Base-by-base conservation (phyloP, 2,888 invertebrate species). In the Dryobotodes eremita region DNA sequence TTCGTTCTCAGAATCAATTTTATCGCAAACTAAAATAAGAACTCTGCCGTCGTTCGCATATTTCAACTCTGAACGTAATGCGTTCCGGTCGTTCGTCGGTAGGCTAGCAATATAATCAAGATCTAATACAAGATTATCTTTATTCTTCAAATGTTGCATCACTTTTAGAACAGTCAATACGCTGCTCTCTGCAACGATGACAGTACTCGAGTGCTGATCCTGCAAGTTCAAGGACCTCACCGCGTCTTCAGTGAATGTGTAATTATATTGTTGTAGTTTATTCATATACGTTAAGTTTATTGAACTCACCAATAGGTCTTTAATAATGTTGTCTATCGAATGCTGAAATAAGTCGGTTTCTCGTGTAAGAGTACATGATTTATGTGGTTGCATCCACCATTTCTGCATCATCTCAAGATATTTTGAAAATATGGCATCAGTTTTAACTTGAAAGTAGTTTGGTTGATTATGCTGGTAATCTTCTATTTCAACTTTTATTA, bases 351-450 rank as follows among this genome's bases (percentile, higher is more conserved):
- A 57, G 4, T 65, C 20, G 5, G 8, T n/a, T 2, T 71, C 1
- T 69, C 73, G 75, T 15, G 87, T 87, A 0, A 85, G 71, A 71
- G 79, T 87, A 23, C 13, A 0, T 17, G 65, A 36, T 3, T 46
- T 1, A 48, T 53, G 4, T 15, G n/a, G 23, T 26, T 26, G 1
- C 79, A 80, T 79, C 86, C 88, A 88, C 88, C 88, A 88, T 68
- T 80, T 79, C 48, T 84, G 86, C 69, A 84, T 70, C 8, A 42
- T 26, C 20, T 86, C 69, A 48, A 88, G 89, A 15, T 77, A 80
- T 64, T 80, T 76, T 13, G 83, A 36, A 68, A 77, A 86, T 31
- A 89, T 77, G 0, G 79, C 84, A 8, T 89, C 84, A 4, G 79
- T 71, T 69, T 70, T 75, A 0, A 71, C 64, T 72, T 72, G 23